Base-by-base conservation (phyloP, 2,888 invertebrate species). In the Copidosoma aretas region DNA sequence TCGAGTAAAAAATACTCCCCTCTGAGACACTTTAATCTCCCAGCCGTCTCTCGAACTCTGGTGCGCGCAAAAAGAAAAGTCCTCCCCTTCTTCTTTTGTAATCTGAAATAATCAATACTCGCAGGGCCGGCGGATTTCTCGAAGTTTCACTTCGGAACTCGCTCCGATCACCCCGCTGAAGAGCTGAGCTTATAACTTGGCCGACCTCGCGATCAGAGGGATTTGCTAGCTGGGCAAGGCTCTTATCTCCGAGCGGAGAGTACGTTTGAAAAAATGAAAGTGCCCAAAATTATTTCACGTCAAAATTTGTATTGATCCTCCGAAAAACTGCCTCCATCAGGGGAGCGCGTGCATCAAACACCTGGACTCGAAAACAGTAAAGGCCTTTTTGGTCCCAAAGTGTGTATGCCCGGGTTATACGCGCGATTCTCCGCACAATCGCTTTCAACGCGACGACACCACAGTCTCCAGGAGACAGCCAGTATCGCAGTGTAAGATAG, bases 91-190 rank as follows among this genome's bases (percentile, higher is more conserved):
- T 46, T 67, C 67, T 49, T 32, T 53, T 69, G 49, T 65, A 59
- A 65, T 65, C 62, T 52, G 32, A 65, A 65, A 69, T 65, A 69
- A 69, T 69, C 69, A 65, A 69, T 69, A 69, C 49, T 43, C 21
- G 1, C 22, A 17, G 4, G 12, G 56, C 25, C 43, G 10, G 54
- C 1, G 64, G 58, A 24, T 51, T 65, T 59, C 41, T 49, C 32
- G 53, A 69, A 69, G 65, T 65, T 69, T n/a, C 52, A 22, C 52
- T 19, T n/a, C 52, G 17, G 2, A 17, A 10, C 52, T n/a, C 52
- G 14, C 12, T 39, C 60, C 56, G 49, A 59, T 68, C 58, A 46
- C 54, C 46, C 59, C 39, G 53, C 53, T 10, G 43, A 60, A 56
- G 12, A 21, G 53, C 25, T 24, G 68, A 56, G 68, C 60, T 56